Evolutionary conservation across 1,140 invertebrate genomes (phyloP), one percentile per base, ranked within the genome.

Genomic region (Drosophila nigrodunni): DNA sequence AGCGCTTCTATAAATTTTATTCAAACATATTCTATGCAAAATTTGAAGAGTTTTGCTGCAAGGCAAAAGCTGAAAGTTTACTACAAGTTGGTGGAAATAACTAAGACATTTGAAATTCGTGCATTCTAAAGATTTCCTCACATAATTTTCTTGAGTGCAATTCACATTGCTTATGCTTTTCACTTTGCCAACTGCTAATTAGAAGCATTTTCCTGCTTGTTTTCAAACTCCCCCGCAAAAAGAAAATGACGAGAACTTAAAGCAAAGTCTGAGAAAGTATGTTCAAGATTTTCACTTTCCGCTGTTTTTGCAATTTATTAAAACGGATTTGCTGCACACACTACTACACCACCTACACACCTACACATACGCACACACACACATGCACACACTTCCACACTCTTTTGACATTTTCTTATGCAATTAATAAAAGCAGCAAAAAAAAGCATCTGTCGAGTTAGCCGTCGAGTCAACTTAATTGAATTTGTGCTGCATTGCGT

Each of bases 401-500:
- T 82, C 62, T 79, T 88, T 82, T 82, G 83, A 65, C 65, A 71
- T 65, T 70, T 71, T 52, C 21, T 43, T 76, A 70, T 77, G 79
- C 74, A 79, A 88, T 82, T 88, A 80, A 87, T 79, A 70, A 41
- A 76, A 75, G 46, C 67, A 75, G 59, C 57, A 52, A 77, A 13
- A 13, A 41, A 13, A 13, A 43, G 39, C 46, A 73, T 37, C 50
- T 35, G 37, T 39, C 35, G 74, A 61, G 61, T 9, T 44, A 46
- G 61, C 35, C 21, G 62, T 35, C 25, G 43, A 43, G 74, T 49
- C 59, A 68, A 74, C 80, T 83, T 87, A 87, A 87, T 87, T 87
- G 82, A 87, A 87, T 87, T 87, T 88, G 49, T 77, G 83, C 65
- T 88, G 80, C 80, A 88, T 80, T 66, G 43, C 77, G 60, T 60